Conservation (phyloP, 2,113 vertebrate species). For the Callopanchax toddi region DNA sequence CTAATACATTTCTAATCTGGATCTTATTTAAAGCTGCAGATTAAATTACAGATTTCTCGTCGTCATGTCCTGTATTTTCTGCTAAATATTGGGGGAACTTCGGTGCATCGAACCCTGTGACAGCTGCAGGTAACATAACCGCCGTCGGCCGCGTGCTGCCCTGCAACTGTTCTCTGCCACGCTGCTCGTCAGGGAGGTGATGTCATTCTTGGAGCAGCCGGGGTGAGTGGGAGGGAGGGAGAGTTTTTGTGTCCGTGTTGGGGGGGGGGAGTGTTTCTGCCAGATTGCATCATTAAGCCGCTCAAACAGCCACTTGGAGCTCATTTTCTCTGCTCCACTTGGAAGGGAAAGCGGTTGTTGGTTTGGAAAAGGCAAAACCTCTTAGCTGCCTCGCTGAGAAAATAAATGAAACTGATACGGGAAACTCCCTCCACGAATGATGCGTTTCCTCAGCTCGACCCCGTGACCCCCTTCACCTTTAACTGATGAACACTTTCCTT, state of each 20-base stretch:
- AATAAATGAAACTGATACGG: conserved; percentile 20
- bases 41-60: neutral
- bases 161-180: conserved; percentile 41
- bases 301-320: conserved; percentile 53
- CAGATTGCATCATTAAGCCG: conserved; percentile 68
- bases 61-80: neutral
- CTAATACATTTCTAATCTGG: no score
- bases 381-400: neutral
- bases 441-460: conserved; percentile 7
- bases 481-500: conserved; percentile 16
- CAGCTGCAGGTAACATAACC: conserved; percentile 26
- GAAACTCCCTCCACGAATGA: neutral
- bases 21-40: no score
- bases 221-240: neutral
- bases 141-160: conserved; percentile 30
- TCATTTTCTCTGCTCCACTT: conserved; percentile 19
- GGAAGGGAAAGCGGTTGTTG: conserved; percentile 8
- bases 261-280: conserved; percentile 25
- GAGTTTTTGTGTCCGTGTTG: neutral
- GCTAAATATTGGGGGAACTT: neutral
- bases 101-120: neutral
- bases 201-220: conserved; percentile 59
- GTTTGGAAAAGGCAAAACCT: neutral
- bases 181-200: conserved; percentile 60
- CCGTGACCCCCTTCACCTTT: neutral